Evolutionary conservation across 53 echinoderm and acorn worm species (phyloP).

Genomic region (Echinarachnius parma): DNA sequence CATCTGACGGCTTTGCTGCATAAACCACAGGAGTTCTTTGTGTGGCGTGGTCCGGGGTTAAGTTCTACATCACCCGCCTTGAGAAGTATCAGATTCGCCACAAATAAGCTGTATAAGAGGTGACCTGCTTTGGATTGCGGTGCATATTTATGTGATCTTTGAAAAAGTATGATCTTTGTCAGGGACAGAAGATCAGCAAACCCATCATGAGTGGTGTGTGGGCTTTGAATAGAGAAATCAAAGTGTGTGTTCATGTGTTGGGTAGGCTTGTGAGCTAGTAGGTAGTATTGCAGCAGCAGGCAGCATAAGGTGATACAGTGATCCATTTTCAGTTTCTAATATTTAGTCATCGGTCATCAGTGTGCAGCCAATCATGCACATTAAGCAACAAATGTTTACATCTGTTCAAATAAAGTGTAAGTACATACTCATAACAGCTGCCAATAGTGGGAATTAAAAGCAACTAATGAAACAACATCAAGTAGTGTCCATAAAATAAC

Average conservation of each 20-base stretch:
- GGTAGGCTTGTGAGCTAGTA: constrained; percentile 7
- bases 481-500: too few species aligned
- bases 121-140: neutral
- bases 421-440: constrained; percentile 2
- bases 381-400: too few species aligned
- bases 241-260: too few species aligned
- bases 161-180: neutral
- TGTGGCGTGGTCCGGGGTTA: neutral
- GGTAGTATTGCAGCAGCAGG: neutral
- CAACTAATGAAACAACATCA: too few species aligned
- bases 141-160: constrained; percentile 1
- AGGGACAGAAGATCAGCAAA: neutral
- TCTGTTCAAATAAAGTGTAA: too few species aligned
- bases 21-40: neutral
- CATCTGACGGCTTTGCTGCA: neutral
- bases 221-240: too few species aligned
- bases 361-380: neutral
- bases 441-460: too few species aligned
- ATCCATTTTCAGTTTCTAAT: neutral
- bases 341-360: neutral
- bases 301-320: constrained; percentile 1
- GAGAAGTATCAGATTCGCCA: neutral
- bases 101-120: neutral
- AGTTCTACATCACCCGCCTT: constrained; percentile 3
- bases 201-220: too few species aligned